Evolutionary conservation across 2,888 invertebrate genomes (phyloP).

Genomic region (Ditylenchus weischeri): DNA sequence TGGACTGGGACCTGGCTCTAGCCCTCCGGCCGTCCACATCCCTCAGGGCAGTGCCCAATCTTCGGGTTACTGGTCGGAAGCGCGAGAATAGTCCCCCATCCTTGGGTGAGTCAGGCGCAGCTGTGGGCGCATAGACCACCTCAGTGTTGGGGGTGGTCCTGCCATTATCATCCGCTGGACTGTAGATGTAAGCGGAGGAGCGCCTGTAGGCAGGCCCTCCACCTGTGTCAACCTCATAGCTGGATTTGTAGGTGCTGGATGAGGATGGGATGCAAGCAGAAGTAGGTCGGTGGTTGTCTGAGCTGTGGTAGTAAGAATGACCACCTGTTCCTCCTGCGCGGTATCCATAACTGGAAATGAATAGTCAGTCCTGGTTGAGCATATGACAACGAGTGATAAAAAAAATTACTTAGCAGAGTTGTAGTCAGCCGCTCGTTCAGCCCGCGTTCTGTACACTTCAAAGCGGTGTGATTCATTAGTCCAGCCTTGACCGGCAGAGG

Average conservation of each 20-base stretch:
- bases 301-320: constrained; percentile 10
- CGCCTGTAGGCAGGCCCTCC: constrained; percentile 18
- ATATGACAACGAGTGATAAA: background rate
- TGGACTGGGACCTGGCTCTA: constrained; percentile 41
- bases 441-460: constrained; percentile 56
- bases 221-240: constrained; percentile 26
- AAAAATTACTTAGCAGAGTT: constrained; percentile 19
- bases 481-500: constrained; percentile 35
- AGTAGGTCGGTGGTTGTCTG: constrained; percentile 28
- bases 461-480: constrained; percentile 46
- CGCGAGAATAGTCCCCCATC: constrained; percentile 20
- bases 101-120: constrained; percentile 30
- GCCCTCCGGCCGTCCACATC: constrained; percentile 35
- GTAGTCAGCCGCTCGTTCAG: constrained; percentile 53
- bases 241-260: constrained; percentile 19
- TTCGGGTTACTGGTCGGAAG: constrained; percentile 37
- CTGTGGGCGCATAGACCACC: constrained; percentile 4
- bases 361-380: too few relatives aligned
- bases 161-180: background rate
- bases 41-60: constrained; percentile 33
- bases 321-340: background rate
- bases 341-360: background rate
- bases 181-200: constrained; percentile 11
- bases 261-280: constrained; percentile 28
- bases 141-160: constrained; percentile 20